Conservation (phyloP, 1,140 invertebrate species). For the Drosophila navojoa region DNA sequence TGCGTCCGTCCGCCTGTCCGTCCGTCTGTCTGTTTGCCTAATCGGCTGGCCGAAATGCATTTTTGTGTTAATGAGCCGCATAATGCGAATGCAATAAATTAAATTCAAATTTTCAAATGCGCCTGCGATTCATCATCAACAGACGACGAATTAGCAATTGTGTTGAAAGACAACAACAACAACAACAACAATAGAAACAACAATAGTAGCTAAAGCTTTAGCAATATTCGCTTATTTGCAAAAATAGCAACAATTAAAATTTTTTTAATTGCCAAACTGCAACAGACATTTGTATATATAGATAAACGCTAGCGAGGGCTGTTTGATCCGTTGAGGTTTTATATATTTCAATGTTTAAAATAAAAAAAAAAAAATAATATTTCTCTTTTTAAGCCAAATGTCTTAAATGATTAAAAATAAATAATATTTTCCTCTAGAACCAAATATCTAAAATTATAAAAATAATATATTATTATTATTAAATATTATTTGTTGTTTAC, state of each 20-base stretch:
- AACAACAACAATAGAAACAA: conserved; percentile 1
- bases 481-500: too few relatives aligned
- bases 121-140: conserved; percentile 33
- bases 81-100: conserved; percentile 64
- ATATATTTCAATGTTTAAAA: too few relatives aligned
- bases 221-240: conserved; percentile 47
- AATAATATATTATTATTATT: too few relatives aligned
- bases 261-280: conserved; percentile 73
- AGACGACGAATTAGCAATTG: conserved; percentile 36
- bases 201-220: background rate
- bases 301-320: conserved; percentile 18
- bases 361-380: too few relatives aligned
- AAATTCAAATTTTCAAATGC: conserved; percentile 71
- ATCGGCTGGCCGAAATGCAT: conserved; percentile 50
- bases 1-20: background rate
- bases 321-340: background rate
- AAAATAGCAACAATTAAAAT: conserved; percentile 61
- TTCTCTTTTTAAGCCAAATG: too few relatives aligned
- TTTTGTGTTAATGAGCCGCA: conserved; percentile 72
- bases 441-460: too few relatives aligned
- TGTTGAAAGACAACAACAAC: conserved; percentile 42
- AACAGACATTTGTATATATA: conserved; percentile 21
- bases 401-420: too few relatives aligned
- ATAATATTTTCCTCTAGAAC: too few relatives aligned
- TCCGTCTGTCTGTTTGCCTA: conserved; percentile 47